Evolutionary conservation across 2,888 invertebrate species (phyloP), one percentile per base, ranked within the genome.

Genomic region (Rhimphoctona megacephalus): DNA sequence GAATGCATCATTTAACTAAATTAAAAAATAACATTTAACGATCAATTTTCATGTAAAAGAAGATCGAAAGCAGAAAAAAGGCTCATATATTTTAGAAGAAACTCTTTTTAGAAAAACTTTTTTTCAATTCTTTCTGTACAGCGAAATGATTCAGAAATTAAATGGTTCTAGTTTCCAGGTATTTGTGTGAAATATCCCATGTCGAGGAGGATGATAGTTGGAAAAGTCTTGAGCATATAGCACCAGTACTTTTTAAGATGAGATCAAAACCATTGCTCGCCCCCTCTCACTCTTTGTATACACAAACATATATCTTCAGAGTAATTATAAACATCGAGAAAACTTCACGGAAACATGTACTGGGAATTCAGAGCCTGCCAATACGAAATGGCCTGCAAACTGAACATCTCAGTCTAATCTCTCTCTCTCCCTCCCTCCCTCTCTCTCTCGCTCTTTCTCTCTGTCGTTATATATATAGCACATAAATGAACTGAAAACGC

Each of bases 341-440:
- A 76, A 70, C 46, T 76, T 61, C 57, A 30, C 19, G n/a, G 30
- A 67, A 78, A 74, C 30, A 73, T 39, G 67, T 22, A 77, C 67
- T 67, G 78, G 69, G 49, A 70, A 81, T 77, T 43, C 66, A 57
- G 43, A 64, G 66, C 66, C 46, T 77, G 57, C 72, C 82, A 67
- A 77, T 83, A 81, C 77, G 83, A 77, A 81, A 78, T 52, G 70
- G 49, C 57, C 57, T 36, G 66, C 69, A 77, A 78, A 61, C 11
- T 30, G 33, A n/a, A 85, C 43, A 43, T 17, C 33, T 7, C 25
- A 30, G 43, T 43, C 30, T 61, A 49, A n/a, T 7, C 49, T 17
- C 19, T 49, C 17, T 19, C 49, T 39, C 8, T 39, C 39, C 7
- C 39, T 39, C 39, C 9, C 39, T 39, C 39, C 9, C 39, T 8